phyloP scores from a whole-genome alignment of 1,140 invertebrate genomes.

The Drosophila erecta region DNA sequence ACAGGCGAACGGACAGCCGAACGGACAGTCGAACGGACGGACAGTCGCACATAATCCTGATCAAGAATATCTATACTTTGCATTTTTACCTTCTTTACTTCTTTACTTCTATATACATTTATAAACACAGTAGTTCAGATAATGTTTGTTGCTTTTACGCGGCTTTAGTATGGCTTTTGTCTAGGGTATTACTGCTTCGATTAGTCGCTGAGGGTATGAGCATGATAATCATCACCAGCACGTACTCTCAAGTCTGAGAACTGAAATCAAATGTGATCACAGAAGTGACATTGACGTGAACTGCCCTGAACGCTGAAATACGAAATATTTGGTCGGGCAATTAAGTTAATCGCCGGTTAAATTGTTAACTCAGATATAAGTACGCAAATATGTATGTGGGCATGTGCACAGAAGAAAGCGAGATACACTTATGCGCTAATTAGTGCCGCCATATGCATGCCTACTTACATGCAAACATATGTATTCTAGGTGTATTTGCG shows the following conservation, averaged over 20 bases:
- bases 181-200: background rate
- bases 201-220: background rate
- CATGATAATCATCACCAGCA: slow-evolving; percentile 41
- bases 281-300: slow-evolving; percentile 55
- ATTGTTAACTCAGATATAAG: slow-evolving; percentile 36
- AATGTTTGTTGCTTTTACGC: background rate
- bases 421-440: slow-evolving; percentile 38
- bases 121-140: background rate
- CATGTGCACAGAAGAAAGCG: slow-evolving; percentile 44
- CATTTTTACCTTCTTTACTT: no score
- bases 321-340: slow-evolving; percentile 58
- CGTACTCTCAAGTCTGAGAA: slow-evolving; percentile 32
- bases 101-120: no score
- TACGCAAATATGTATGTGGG: background rate
- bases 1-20: no score
- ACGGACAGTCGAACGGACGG: no score
- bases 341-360: slow-evolving; percentile 64
- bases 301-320: slow-evolving; percentile 5
- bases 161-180: background rate
- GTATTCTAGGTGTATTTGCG: slow-evolving; percentile 18
- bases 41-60: no score
- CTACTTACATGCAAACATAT: slow-evolving; percentile 2
- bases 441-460: slow-evolving; percentile 20
- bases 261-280: slow-evolving; percentile 26
- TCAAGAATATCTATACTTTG: no score